These are phyloP conservation scores for Cephus cinctus DNA, from an alignment of 1,140 invertebrate genomes.

Conservation along the genomic window DNA sequence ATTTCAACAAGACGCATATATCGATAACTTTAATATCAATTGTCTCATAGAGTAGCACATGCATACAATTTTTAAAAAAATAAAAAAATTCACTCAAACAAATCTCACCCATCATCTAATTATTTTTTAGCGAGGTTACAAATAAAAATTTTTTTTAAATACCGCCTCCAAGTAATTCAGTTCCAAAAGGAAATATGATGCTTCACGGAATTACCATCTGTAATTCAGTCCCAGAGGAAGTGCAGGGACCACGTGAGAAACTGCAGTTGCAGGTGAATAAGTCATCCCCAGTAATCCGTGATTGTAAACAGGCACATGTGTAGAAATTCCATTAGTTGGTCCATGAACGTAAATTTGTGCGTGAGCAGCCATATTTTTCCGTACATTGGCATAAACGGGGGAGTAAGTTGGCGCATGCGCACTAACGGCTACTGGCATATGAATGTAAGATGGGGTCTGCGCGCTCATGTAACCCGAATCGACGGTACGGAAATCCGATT, in stretches of 20 bases:
- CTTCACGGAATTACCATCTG: neutral
- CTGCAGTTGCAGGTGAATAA: conserved; percentile 4
- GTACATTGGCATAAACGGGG: neutral
- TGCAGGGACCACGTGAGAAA: neutral
- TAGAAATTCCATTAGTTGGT: neutral
- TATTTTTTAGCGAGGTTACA: conserved; percentile 7
- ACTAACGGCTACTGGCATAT: neutral
- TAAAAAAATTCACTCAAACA: too few relatives aligned
- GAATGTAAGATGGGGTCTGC: too few relatives aligned
- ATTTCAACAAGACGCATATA: too few relatives aligned
- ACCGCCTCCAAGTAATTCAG: neutral
- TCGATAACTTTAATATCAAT: too few relatives aligned
- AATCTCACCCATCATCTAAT: too few relatives aligned
- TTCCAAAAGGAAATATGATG: too few relatives aligned
- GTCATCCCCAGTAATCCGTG: neutral
- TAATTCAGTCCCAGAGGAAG: neutral
- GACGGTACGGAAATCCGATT: neutral
- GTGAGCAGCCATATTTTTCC: neutral
- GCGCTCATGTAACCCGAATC: conserved; percentile 3
- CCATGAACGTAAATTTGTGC: conserved; percentile 3
- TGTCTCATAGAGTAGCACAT: too few relatives aligned
- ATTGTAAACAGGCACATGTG: conserved; percentile 5
- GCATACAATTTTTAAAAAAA: too few relatives aligned
- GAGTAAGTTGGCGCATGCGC: neutral
- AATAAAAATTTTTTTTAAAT: conserved; percentile 10